Evolutionary conservation across 2,113 vertebrate species (phyloP), one percentile per base, ranked within the genome.

Genomic region (Forbesichthys papilliferus): DNA sequence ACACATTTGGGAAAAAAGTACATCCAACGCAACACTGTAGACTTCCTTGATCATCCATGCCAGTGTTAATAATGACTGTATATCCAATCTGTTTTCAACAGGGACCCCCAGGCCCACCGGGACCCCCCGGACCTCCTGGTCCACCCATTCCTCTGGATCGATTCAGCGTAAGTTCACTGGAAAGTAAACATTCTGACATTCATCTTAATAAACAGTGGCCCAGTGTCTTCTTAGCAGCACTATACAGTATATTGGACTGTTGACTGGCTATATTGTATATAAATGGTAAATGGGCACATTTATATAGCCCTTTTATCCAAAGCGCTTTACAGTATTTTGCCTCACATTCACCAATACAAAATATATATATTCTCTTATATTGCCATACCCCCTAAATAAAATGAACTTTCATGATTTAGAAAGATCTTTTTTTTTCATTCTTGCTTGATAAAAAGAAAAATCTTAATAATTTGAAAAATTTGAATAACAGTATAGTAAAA

Each of bases 31-130:
- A 12, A 52, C 49, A 11, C 5, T 52, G 11, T 10, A 52, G 13
- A 14, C 13, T 12, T 52, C 2, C 27, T 27, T 27, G 27, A 27
- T 3, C 27, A 2, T 27, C 49, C 10, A 52, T 52, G 49, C 49
- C 49, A 12, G 14, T 52, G 5, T 52, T 52, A 9, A 52, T 52
- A 14, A 11, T 52, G 11, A 11, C 49, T 52, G 49, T 4, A 52
- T 11, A 52, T 62, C 2, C 4, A 20, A 46, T 34, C 52, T 79
- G 33, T 62, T 71, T 83, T 68, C 36, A n/a, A 49, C 75, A 95
- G 14, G 95, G 94, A 6, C 88, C 90, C 0, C 90, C 95, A 0
- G 95, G 95, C 0, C 94, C 88, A 9, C 92, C 94, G 0, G 65
- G 92, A 42, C 92, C 86, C 3, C 90, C 92, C 0, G 89, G 86